A percentile compares a stretch with the other conserved stretches of the same genome.
Conservation (phyloP, 2,888 invertebrate species). For the Apamea epomidion region DNA sequence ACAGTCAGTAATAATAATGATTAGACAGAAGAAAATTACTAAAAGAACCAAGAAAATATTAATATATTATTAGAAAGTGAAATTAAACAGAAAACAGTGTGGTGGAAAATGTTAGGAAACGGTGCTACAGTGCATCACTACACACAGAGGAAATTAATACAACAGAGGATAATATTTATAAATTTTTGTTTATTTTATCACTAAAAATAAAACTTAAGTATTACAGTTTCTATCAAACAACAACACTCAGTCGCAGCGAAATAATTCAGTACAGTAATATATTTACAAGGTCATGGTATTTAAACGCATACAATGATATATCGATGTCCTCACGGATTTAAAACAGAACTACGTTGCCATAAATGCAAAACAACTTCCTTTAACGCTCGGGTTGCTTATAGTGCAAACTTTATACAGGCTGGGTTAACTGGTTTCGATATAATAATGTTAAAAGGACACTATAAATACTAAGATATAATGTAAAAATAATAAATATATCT, state of each 20-base stretch:
- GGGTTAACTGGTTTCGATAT: constrained; percentile 69
- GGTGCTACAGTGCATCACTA: constrained; percentile 82
- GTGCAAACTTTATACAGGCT: constrained; percentile 64
- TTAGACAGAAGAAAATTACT: constrained; percentile 68
- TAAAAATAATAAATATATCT: constrained; percentile 85
- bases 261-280: constrained; percentile 86
- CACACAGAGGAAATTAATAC: constrained; percentile 80
- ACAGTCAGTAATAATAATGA: constrained; percentile 63
- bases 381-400: constrained; percentile 55
- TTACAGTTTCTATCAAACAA: constrained; percentile 90
- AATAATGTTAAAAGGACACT: constrained; percentile 69
- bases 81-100: constrained; percentile 77
- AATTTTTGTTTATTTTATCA: constrained; percentile 89
- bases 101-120: constrained; percentile 79
- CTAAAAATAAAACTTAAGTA: constrained; percentile 90
- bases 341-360: constrained; percentile 79
- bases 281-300: constrained; percentile 86
- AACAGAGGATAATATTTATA: constrained; percentile 80
- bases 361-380: constrained; percentile 83
- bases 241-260: constrained; percentile 89
- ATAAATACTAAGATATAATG: constrained; percentile 80
- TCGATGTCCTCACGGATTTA: constrained; percentile 71
- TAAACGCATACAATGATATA: constrained; percentile 70
- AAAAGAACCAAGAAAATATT: constrained; percentile 78
- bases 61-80: constrained; percentile 83